Percentiles rank a stretch among this genome's conserved stretches.
Conservation (phyloP, 2,113 vertebrate species). For the Hippopotamus amphibius region DNA sequence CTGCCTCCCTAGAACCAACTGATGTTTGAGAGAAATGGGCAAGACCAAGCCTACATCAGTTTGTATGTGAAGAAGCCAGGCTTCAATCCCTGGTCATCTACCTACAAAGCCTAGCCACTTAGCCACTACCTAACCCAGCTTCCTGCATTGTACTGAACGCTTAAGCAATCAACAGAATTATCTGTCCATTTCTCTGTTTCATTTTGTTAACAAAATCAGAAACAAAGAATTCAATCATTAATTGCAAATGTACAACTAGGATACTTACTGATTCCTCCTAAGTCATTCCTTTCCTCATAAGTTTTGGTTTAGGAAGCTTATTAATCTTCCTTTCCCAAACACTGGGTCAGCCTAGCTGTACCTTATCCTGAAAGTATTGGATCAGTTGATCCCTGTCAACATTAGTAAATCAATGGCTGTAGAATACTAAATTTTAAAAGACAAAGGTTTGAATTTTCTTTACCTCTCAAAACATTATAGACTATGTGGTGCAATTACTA, state of each 20-base stretch:
- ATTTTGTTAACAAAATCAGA: constrained; percentile 36
- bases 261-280: not conserved
- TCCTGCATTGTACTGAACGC: not conserved
- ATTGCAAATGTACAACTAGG: not conserved
- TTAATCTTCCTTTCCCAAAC: not conserved
- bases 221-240: not conserved
- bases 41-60: not conserved
- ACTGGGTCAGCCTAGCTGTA: not conserved
- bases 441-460: not conserved
- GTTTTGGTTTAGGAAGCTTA: not conserved
- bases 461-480: not conserved
- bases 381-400: not conserved
- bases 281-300: not conserved
- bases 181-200: not conserved
- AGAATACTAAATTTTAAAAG: constrained; percentile 13
- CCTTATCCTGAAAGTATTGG: not conserved
- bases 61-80: not conserved
- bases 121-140: not conserved
- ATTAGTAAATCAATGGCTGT: not conserved
- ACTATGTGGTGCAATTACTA: not conserved
- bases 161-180: not conserved
- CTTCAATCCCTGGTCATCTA: not conserved
- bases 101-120: not conserved
- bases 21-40: not conserved
- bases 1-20: not conserved